Evolutionary conservation across 2,888 invertebrate species (phyloP).

Genomic region (Choreutis nemorana): DNA sequence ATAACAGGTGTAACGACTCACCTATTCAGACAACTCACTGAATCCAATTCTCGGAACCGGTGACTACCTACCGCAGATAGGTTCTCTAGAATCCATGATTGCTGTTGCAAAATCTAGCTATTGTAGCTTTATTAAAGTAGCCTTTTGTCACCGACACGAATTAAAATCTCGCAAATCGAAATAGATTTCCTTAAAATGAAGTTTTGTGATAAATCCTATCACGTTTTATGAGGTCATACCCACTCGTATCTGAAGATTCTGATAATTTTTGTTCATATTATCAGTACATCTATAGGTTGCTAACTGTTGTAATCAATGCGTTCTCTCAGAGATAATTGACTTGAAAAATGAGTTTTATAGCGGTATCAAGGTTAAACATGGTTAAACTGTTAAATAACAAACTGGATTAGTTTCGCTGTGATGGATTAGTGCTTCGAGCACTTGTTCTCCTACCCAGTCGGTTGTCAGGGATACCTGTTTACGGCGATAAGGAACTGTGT

Average conservation of each 20-base stretch:
- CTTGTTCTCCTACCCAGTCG: conserved; percentile 19
- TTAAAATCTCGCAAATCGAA: conserved; percentile 1
- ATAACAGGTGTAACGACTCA: conserved; percentile 7
- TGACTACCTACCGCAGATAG: conserved; percentile 5
- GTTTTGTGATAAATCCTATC: too few species aligned
- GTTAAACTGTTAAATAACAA: neutral
- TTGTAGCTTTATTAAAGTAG: conserved; percentile 1
- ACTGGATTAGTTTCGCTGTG: conserved; percentile 4
- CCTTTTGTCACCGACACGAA: conserved; percentile 4
- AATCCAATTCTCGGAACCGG: conserved; percentile 5
- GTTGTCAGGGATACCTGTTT: conserved; percentile 18
- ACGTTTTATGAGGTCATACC: too few species aligned
- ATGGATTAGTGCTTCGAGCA: conserved; percentile 11
- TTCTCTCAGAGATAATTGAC: too few species aligned
- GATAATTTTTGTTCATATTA: too few species aligned
- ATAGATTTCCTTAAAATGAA: conserved; percentile 2
- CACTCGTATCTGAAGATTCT: too few species aligned
- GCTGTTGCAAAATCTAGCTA: conserved; percentile 6
- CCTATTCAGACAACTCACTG: conserved; percentile 6
- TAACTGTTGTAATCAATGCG: too few species aligned
- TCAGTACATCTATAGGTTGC: too few species aligned
- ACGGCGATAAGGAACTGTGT: conserved; percentile 29
- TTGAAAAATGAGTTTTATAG: too few species aligned
- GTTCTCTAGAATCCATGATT: too few species aligned
- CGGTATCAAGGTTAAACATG: too few species aligned